Evolutionary conservation across 2,113 vertebrate species (phyloP).

Genomic region (Phrynosoma blainvillii): DNA sequence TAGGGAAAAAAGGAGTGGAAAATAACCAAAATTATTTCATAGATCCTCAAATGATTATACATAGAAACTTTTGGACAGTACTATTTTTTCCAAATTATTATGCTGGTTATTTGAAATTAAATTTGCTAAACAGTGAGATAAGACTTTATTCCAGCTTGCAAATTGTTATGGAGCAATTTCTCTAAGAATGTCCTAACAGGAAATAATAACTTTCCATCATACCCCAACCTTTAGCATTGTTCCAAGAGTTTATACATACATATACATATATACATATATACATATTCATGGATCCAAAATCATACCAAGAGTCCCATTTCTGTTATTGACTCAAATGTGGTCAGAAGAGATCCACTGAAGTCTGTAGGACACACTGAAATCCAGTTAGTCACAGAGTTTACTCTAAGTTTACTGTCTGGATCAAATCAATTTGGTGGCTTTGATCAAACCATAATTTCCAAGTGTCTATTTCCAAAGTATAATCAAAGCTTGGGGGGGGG

Average conservation of each 20-base stretch:
- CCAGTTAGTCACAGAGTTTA: background rate
- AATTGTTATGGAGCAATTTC: background rate
- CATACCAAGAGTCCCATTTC: background rate
- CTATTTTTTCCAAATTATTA: background rate
- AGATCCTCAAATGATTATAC: slow-evolving; percentile 8
- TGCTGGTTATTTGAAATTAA: background rate
- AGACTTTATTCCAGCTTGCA: background rate
- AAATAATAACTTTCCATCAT: background rate
- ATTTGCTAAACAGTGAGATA: background rate
- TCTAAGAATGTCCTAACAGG: background rate
- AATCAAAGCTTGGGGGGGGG: background rate
- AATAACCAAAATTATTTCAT: background rate
- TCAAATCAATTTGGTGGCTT: background rate
- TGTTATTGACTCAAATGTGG: background rate
- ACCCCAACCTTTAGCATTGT: too few relatives aligned
- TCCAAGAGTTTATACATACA: background rate
- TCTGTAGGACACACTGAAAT: background rate
- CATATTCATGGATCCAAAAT: background rate
- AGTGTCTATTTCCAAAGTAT: background rate
- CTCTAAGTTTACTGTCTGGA: background rate
- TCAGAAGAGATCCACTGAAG: background rate
- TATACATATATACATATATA: too few relatives aligned
- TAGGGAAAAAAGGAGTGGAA: background rate
- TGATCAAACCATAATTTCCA: background rate
- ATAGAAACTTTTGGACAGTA: background rate